These are phyloP conservation scores for Turritopsis dohrnii DNA, from an alignment of 30 jellyfish, hydroid and myxozoan species.

Conservation along the genomic window DNA sequence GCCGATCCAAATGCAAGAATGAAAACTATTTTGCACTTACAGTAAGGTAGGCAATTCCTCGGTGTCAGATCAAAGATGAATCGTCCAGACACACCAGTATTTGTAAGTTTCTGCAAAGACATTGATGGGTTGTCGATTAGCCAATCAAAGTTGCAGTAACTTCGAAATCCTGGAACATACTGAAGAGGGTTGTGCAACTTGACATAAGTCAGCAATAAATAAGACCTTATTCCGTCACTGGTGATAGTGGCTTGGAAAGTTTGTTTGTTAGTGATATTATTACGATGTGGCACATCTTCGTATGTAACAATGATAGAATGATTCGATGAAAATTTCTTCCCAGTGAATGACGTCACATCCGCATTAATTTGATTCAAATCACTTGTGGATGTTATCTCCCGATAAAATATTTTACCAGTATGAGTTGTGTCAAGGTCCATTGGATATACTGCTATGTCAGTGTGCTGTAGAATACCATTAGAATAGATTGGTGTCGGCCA, in stretches of 20 bases:
- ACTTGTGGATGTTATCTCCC: neutral
- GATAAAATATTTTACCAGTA: neutral
- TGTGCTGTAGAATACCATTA: neutral
- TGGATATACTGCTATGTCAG: conserved; percentile 1
- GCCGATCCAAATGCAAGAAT: no score
- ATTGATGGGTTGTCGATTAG: neutral
- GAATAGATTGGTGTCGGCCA: neutral
- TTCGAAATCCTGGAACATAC: neutral
- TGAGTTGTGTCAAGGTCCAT: neutral
- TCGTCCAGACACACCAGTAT: neutral
- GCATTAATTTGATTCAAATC: neutral
- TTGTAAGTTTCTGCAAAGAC: neutral
- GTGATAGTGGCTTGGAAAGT: conserved; percentile 19
- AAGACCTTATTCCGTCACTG: neutral
- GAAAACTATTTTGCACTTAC: neutral
- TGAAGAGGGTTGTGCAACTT: neutral
- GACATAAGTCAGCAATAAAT: neutral
- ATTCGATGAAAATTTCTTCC: neutral
- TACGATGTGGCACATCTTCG: neutral
- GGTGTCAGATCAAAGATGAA: neutral
- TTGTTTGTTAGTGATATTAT: neutral
- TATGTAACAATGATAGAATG: conserved; percentile 3
- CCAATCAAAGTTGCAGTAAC: neutral
- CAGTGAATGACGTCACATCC: neutral
- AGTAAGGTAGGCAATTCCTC: neutral